Conservation (phyloP, 2,797 vertebrate genomes). For the Sebastes steindachneri region DNA sequence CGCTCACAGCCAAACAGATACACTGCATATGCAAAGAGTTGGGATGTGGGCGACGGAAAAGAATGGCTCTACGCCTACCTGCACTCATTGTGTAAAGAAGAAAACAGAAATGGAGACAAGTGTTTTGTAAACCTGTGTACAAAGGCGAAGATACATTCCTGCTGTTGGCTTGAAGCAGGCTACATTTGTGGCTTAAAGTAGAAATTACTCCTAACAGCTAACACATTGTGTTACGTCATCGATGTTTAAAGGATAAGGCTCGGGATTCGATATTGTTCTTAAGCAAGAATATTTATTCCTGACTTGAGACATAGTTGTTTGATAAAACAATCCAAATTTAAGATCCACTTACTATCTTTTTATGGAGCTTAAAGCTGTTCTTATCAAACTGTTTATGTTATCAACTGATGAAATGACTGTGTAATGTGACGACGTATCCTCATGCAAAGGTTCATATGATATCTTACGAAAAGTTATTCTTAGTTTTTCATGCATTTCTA, state of each 20-base stretch:
- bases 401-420: no score
- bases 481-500: no score
- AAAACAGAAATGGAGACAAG: background rate
- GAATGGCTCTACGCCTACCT: slow-evolving; percentile 9
- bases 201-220: background rate
- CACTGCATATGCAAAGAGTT: slow-evolving; percentile 16
- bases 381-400: background rate
- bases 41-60: slow-evolving; percentile 18
- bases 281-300: background rate
- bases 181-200: background rate
- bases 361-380: background rate
- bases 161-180: background rate
- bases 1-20: slow-evolving; percentile 1
- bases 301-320: background rate
- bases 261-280: background rate
- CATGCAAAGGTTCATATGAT: no score
- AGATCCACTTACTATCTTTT: background rate
- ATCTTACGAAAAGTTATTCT: no score
- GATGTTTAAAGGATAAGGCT: background rate
- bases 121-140: background rate
- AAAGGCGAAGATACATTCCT: background rate
- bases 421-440: no score
- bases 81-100: background rate
- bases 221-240: background rate
- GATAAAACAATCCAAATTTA: background rate